Evolutionary conservation across 2,888 invertebrate genomes (phyloP).

Genomic region (Phorcus lineatus): DNA sequence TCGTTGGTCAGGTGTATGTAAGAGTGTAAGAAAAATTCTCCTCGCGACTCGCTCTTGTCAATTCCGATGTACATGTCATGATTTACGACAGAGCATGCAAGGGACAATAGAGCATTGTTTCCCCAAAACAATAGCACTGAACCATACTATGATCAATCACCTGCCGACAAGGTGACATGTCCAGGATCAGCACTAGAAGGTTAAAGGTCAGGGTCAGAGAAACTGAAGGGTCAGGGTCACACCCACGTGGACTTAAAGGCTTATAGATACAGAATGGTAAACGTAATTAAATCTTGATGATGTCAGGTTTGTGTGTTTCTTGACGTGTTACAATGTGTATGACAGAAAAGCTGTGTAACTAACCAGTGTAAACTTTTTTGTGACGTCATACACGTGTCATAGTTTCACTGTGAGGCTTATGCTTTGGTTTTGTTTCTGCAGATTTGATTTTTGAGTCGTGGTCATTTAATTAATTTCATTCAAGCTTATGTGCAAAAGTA

Average conservation of each 20-base stretch:
- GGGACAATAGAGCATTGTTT: slow-evolving; percentile 14
- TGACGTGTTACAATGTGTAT: too few relatives aligned
- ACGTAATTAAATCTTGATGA: too few relatives aligned
- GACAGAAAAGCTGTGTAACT: too few relatives aligned
- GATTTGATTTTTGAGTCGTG: too few relatives aligned
- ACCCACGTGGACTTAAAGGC: not conserved
- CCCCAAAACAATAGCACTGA: not conserved
- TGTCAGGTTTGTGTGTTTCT: too few relatives aligned
- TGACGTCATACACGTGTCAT: too few relatives aligned
- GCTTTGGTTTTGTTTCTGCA: too few relatives aligned
- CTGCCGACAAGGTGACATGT: not conserved
- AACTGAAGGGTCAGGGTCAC: not conserved
- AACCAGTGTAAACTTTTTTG: too few relatives aligned
- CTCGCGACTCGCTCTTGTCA: not conserved
- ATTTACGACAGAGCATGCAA: not conserved
- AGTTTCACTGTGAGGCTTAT: too few relatives aligned
- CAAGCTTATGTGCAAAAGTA: too few relatives aligned
- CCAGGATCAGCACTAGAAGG: not conserved
- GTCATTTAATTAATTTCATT: too few relatives aligned
- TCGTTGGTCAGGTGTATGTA: too few relatives aligned
- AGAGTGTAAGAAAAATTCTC: not conserved
- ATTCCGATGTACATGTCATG: not conserved
- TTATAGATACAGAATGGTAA: not conserved
- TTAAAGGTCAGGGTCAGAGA: not conserved
- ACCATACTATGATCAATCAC: slow-evolving; percentile 3